A percentile compares a stretch with the other conserved stretches of the same genome.
Conservation (phyloP, 2,797 vertebrate genomes). For the Enteromius thamalakanensis region DNA sequence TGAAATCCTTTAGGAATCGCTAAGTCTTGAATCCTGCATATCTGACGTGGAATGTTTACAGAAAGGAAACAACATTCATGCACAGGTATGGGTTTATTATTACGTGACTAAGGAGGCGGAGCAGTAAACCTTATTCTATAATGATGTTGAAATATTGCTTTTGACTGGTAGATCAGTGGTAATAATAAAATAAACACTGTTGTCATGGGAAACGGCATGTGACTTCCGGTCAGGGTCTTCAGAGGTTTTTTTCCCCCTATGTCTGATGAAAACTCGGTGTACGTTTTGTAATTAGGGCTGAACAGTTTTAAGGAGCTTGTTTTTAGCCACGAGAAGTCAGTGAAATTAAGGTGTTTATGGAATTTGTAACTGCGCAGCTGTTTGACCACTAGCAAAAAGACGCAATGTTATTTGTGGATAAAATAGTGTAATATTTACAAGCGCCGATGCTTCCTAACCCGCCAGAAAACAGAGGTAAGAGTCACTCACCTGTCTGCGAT, state of each 20-base stretch:
- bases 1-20: slow-evolving; percentile 17
- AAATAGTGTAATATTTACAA: neutral
- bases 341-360: neutral
- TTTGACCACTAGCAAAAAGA: neutral
- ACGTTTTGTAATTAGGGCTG: neutral
- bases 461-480: neutral
- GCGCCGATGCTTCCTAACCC: neutral
- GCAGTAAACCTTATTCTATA: neutral
- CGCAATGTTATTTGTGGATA: neutral
- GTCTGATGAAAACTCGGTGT: neutral
- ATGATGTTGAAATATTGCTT: neutral
- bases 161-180: neutral
- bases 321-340: neutral
- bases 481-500: slow-evolving; percentile 43
- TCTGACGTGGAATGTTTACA: slow-evolving; percentile 14
- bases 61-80: neutral
- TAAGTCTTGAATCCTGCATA: neutral
- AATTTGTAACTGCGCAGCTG: neutral
- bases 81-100: neutral
- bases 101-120: neutral
- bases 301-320: neutral
- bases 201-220: slow-evolving; percentile 23
- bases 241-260: no score
- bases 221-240: neutral
- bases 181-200: neutral